Evolutionary conservation across 2,888 invertebrate species (phyloP), one percentile per base, ranked within the genome.

Genomic region (Andrena bicolor): DNA sequence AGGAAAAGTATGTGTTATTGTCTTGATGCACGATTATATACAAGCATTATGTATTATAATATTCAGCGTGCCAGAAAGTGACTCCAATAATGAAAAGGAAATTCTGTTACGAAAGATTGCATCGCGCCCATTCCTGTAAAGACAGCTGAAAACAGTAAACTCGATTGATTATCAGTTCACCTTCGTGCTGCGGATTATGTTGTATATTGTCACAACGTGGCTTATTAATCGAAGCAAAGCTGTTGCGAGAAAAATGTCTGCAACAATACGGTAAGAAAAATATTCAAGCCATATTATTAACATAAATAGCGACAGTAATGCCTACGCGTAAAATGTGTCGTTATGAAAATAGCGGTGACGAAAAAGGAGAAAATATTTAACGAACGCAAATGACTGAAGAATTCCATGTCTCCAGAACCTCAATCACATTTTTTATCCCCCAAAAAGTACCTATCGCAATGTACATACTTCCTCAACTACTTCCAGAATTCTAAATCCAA

Each of bases 71-170:
- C 82, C 66, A 76, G 66, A 73, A 69, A 69, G 64, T 61, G 48
- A 80, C 16, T 28, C 68, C 58, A 41, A 71, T 72, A 49, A 20
- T 20, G 49, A 26, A 48, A 51, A 32, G 32, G 58, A 60, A 66
- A 76, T 73, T 75, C 58, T 20, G 58, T 87, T 80, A 86, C 66
- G 69, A 81, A 65, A 74, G 66, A 82, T 75, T 69, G 51, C 69
- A 80, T 72, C 69, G 76, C 72, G 58, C 68, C 86, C 83, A 77
- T 83, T 88, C 86, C 88, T 88, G 86, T 71, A 84, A 86, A 81
- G 82, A 68, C 65, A 63, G 86, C 82, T 86, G 88, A 84, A 85
- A 86, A 82, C 80, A 81, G 76, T 80, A 82, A 85, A 85, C 65
- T 64, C 41, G 51, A 65, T 84, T 26, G 63, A 72, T 86, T 81